These are phyloP conservation scores for Chaetodon trifasciatus DNA, from an alignment of 2,797 vertebrate species.

Conservation along the genomic window DNA sequence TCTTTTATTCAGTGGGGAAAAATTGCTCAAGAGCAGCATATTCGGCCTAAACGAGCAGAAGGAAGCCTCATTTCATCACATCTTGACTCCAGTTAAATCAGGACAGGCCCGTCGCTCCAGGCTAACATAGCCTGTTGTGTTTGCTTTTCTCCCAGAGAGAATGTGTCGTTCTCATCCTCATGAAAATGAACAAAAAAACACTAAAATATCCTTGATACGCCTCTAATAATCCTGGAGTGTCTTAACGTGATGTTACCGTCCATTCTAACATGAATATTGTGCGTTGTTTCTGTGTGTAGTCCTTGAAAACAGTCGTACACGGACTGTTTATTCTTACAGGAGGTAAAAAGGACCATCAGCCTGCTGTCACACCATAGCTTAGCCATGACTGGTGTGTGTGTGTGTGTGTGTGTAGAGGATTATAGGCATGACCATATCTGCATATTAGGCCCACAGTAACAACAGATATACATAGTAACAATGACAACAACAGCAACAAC, in stretches of 20 bases:
- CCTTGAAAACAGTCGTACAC: background rate
- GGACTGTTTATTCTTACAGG: conserved; percentile 35
- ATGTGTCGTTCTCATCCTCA: conserved; percentile 25
- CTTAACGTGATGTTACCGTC: background rate
- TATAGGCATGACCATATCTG: conserved; percentile 41
- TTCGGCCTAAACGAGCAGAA: conserved; percentile 49
- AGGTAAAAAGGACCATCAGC: conserved; percentile 73
- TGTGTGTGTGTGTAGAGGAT: conserved; percentile 21
- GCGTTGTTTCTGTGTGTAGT: conserved; percentile 27
- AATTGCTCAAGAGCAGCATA: conserved; percentile 61
- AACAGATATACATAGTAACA: conserved; percentile 66
- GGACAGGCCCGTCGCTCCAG: conserved; percentile 48
- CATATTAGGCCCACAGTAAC: conserved; percentile 63
- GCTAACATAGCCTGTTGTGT: conserved; percentile 67
- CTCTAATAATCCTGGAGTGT: conserved; percentile 10
- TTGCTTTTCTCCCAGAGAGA: conserved; percentile 43
- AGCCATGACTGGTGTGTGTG: conserved; percentile 75
- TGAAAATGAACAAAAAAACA: conserved; percentile 3
- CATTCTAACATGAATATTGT: conserved; percentile 47
- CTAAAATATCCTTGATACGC: conserved; percentile 1
- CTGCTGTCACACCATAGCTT: conserved; percentile 73
- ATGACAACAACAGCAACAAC: conserved; percentile 57
- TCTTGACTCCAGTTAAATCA: conserved; percentile 26
- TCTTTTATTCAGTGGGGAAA: conserved; percentile 64
- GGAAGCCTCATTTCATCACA: conserved; percentile 47